A percentile compares a stretch with the other conserved stretches of the same genome.
These are phyloP conservation scores for Pristionchus exspectatus DNA, from an alignment of 2,888 invertebrate genomes.

Conservation along the genomic window DNA sequence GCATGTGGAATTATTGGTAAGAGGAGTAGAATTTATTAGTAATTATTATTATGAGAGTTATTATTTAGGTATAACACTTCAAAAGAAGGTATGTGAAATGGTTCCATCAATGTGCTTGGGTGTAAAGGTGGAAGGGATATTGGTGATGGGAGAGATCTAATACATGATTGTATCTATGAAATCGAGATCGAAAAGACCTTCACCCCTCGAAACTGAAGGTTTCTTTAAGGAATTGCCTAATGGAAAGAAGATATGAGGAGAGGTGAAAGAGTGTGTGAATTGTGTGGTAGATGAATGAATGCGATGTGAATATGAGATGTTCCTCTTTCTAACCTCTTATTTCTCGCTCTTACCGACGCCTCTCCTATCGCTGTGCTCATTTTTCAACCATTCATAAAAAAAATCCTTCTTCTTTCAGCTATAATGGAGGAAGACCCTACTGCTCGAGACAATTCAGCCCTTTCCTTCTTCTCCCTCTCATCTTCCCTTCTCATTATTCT, in stretches of 20 bases:
- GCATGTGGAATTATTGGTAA: constrained; percentile 76
- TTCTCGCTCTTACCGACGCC: neutral
- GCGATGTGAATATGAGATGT: neutral
- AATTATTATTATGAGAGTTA: too few species aligned
- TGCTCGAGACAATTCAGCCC: neutral
- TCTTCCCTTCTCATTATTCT: neutral
- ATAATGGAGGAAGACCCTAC: neutral
- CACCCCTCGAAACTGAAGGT: neutral
- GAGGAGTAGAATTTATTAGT: neutral
- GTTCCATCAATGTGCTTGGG: neutral
- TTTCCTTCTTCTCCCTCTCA: neutral
- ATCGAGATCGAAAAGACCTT: neutral
- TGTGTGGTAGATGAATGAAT: constrained; percentile 30
- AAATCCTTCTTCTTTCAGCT: neutral
- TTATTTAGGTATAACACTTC: neutral
- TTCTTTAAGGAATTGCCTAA: constrained; percentile 22
- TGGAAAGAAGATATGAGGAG: neutral
- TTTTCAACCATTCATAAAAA: neutral
- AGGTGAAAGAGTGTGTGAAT: constrained; percentile 10
- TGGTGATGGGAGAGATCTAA: neutral
- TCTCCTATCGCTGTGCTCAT: neutral
- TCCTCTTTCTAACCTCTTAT: neutral
- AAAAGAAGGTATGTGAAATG: neutral
- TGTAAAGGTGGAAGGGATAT: neutral
- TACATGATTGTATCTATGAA: neutral